These are phyloP conservation scores for Clarias platycephalus DNA, from an alignment of 2,797 vertebrate species.

Conservation along the genomic window DNA sequence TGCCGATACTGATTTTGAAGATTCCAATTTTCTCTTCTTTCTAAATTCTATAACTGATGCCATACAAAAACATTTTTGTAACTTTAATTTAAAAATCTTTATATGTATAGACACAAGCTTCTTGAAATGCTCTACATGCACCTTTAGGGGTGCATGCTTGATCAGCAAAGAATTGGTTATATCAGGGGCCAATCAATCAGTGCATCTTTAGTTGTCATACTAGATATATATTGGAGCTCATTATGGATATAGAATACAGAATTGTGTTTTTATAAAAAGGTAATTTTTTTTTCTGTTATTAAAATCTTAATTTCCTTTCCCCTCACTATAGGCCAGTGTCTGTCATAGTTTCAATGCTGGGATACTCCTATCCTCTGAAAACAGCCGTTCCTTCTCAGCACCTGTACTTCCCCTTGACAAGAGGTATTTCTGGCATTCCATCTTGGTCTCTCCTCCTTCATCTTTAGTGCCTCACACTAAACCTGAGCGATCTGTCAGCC, in stretches of 20 bases:
- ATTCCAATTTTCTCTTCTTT: too few relatives aligned
- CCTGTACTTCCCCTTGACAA: constrained; percentile 80
- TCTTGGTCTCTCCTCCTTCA: constrained; percentile 54
- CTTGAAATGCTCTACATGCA: too few relatives aligned
- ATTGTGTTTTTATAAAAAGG: neutral
- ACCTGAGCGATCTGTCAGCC: constrained; percentile 86
- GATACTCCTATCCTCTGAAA: constrained; percentile 86
- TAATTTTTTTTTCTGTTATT: neutral
- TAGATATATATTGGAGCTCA: neutral
- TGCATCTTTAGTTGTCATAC: too few relatives aligned
- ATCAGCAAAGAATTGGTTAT: too few relatives aligned
- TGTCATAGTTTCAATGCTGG: constrained; percentile 77
- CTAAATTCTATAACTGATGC: too few relatives aligned
- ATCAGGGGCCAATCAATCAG: too few relatives aligned
- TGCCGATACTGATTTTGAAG: too few relatives aligned
- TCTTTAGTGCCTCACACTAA: constrained; percentile 68
- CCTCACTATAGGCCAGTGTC: constrained; percentile 61
- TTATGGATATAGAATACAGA: neutral
- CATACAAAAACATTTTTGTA: too few relatives aligned
- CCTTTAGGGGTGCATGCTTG: too few relatives aligned
- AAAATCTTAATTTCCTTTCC: constrained; percentile 8
- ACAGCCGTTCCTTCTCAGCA: constrained; percentile 87
- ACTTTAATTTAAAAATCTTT: too few relatives aligned
- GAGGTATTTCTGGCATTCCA: constrained; percentile 66
- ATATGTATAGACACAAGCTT: too few relatives aligned